Percentiles rank a stretch among this genome's conserved stretches.
Conservation (phyloP, 2,113 vertebrate species). For the Ovibos moschatus region DNA sequence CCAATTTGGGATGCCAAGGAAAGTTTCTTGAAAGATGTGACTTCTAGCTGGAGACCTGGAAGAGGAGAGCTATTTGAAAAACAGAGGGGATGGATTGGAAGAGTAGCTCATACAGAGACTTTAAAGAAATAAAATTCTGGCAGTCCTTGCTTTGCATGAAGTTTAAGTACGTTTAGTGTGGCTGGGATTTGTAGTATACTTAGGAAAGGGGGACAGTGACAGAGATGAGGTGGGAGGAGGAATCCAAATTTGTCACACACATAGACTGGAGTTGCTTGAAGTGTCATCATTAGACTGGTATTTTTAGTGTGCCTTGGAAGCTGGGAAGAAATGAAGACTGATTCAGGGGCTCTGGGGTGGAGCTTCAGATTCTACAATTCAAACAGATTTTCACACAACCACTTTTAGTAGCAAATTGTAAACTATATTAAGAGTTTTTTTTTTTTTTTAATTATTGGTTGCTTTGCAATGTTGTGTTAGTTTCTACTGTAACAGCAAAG, state of each 20-base stretch:
- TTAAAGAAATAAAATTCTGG: background rate
- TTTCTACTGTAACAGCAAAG: background rate
- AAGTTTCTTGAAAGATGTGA: background rate
- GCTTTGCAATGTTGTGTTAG: background rate
- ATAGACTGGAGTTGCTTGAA: background rate
- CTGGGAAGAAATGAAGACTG: background rate
- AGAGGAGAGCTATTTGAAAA: background rate
- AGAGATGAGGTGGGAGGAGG: background rate
- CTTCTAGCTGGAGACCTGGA: background rate
- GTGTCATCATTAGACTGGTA: background rate
- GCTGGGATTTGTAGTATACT: background rate
- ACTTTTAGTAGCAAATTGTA: background rate
- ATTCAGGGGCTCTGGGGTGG: background rate
- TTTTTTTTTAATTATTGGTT: background rate
- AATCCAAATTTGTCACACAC: background rate
- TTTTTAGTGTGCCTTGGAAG: background rate
- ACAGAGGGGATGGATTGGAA: background rate
- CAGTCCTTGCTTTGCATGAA: background rate
- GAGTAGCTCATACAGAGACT: background rate
- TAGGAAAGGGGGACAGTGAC: accelerated
- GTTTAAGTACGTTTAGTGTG: background rate
- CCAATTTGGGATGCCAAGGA: no score
- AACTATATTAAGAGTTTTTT: background rate
- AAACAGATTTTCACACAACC: background rate
- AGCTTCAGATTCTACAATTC: background rate